Base-by-base conservation (phyloP, 1,140 invertebrate species). In the Danaus plexippus region DNA sequence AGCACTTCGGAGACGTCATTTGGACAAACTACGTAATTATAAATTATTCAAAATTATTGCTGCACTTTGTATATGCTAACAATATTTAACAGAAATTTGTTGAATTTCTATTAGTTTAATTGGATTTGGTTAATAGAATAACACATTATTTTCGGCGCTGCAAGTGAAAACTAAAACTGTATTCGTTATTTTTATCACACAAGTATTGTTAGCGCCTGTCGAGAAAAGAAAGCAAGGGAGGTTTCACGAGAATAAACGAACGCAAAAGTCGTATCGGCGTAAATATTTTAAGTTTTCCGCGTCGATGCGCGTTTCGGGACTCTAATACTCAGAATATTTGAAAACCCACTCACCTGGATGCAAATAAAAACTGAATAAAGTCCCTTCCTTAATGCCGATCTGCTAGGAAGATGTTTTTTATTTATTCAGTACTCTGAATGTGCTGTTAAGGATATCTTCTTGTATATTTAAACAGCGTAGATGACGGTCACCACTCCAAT, bases 251-350 rank as follows among this genome's bases (percentile, higher is more conserved):
- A 70, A 73, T 71, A 73, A 71, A 57, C 59, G 56, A 22, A 59
- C 71, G 53, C 65, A 64, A 66, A 57, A 47, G 46, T 43, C 48
- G 47, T 47, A 54, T 59, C 63, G 54, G 65, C 61, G 71, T 73
- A 73, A 75, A 75, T 71, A 75, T 75, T 73, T 73, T 66, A 73
- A 64, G 58, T 63, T 67, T 71, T 71, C 71, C 73, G 73, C 58
- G 71, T 70, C 62, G 44, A 63, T 49, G 58, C 43, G 40, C 55
- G 59, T 43, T 57, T 15, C 52, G 62, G 63, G 54, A 58, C 32
- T 9, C 22, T 49, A 56, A 52, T 59, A 50, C 54, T 41, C 57
- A 47, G 54, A 60, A 65, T 58, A 65, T 58, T 61, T 49, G 52
- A 61, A 54, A 50, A 61, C 54, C 45, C 54, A 11, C 51, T 54